Conservation (phyloP, 2,888 invertebrate species). For the Chouioia cunea region DNA sequence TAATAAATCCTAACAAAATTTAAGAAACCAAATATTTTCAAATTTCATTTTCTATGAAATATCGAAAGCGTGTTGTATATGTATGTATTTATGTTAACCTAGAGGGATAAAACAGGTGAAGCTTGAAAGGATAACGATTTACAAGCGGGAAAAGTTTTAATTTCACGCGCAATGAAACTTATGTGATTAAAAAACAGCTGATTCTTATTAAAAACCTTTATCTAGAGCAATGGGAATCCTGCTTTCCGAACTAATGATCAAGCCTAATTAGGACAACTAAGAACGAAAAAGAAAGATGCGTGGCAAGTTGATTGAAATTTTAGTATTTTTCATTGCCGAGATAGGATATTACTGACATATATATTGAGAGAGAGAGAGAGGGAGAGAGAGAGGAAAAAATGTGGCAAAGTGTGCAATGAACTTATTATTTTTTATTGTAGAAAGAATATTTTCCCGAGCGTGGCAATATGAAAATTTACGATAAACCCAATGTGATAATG, state of each 20-base stretch:
- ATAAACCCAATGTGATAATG: too few relatives aligned
- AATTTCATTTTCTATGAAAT: constrained; percentile 1
- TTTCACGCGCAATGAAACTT: constrained; percentile 39
- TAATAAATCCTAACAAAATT: too few relatives aligned
- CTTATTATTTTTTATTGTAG: too few relatives aligned
- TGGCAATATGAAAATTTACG: too few relatives aligned
- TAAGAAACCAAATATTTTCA: constrained; percentile 2
- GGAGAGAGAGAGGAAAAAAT: constrained; percentile 19
- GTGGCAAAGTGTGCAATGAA: constrained; percentile 22
- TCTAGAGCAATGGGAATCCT: constrained; percentile 9
- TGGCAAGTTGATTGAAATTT: too few relatives aligned
- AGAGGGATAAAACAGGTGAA: constrained; percentile 10
- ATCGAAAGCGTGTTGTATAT: constrained; percentile 24
- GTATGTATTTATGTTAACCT: constrained; percentile 11
- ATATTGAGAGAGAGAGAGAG: too few relatives aligned
- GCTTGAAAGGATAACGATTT: constrained; percentile 30
- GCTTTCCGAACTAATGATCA: constrained; percentile 23
- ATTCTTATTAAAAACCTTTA: constrained; percentile 18
- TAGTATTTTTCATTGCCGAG: too few relatives aligned
- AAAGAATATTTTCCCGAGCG: too few relatives aligned
- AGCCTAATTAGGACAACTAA: constrained; percentile 5
- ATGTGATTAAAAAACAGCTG: constrained; percentile 23
- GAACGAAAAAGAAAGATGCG: too few relatives aligned
- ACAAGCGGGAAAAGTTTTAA: constrained; percentile 33
- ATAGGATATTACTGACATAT: too few relatives aligned